These are phyloP conservation scores for Chaetophractus vellerosus DNA, from an alignment of 2,797 vertebrate genomes.

Conservation along the genomic window DNA sequence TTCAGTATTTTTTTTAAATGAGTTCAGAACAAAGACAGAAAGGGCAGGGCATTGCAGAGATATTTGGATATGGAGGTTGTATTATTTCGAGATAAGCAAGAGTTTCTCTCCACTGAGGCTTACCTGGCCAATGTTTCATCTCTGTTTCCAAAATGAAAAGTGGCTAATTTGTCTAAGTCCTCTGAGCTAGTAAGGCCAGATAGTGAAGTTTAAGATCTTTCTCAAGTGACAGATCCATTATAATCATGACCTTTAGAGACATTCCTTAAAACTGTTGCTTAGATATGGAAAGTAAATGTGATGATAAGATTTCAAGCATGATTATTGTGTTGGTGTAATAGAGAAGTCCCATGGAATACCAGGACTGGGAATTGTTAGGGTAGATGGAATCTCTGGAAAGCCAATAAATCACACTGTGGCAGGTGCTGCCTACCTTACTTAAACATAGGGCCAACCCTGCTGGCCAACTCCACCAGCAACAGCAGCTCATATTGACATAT, in stretches of 20 bases:
- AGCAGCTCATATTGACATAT: background rate
- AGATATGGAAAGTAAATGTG: background rate
- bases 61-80: background rate
- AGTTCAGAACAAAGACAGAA: background rate
- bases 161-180: background rate
- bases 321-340: background rate
- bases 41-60: background rate
- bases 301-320: slow-evolving; percentile 1
- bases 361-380: background rate
- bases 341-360: background rate
- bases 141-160: background rate
- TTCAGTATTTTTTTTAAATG: background rate
- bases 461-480: background rate
- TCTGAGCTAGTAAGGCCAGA: background rate
- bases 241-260: background rate
- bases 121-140: background rate
- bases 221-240: background rate
- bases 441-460: background rate
- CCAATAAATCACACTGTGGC: background rate
- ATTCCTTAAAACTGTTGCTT: background rate
- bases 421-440: background rate
- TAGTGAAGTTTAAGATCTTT: background rate
- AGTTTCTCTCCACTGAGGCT: background rate
- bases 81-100: background rate
- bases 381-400: background rate